Conservation (phyloP, 2,888 invertebrate species). For the Agrochola lota region DNA sequence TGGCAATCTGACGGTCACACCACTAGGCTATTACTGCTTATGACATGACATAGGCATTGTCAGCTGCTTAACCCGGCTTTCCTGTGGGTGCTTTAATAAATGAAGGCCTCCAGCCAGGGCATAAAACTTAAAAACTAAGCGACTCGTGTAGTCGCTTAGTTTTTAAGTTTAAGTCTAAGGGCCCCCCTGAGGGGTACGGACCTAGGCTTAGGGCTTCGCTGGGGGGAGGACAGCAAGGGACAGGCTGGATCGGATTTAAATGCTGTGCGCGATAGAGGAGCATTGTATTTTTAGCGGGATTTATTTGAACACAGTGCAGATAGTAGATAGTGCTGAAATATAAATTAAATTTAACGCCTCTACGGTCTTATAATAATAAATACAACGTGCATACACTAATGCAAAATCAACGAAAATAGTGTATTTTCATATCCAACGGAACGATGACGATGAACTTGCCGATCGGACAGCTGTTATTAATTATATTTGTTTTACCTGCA, state of each 20-base stretch:
- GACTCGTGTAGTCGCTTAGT: no score
- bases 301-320: slow-evolving; percentile 58
- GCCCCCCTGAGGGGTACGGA: neutral
- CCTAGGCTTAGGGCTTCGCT: neutral
- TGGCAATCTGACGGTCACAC: no score
- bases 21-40: no score
- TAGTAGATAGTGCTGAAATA: slow-evolving; percentile 61
- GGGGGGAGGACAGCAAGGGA: neutral
- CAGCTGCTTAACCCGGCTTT: neutral
- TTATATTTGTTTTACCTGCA: slow-evolving; percentile 30
- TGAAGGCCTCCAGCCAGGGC: neutral
- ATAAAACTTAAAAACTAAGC: neutral
- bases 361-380: slow-evolving; percentile 61
- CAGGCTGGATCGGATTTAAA: neutral
- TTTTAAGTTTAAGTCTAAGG: no score
- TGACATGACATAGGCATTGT: no score
- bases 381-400: slow-evolving; percentile 57
- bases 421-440: slow-evolving; percentile 46
- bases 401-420: slow-evolving; percentile 56
- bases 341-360: slow-evolving; percentile 56
- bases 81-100: neutral
- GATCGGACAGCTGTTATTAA: slow-evolving; percentile 37
- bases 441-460: slow-evolving; percentile 27
- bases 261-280: slow-evolving; percentile 4
- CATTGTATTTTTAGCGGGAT: slow-evolving; percentile 58